Evolutionary conservation across 2,797 vertebrate genomes (phyloP).

Genomic region (Trematomus bernacchii): DNA sequence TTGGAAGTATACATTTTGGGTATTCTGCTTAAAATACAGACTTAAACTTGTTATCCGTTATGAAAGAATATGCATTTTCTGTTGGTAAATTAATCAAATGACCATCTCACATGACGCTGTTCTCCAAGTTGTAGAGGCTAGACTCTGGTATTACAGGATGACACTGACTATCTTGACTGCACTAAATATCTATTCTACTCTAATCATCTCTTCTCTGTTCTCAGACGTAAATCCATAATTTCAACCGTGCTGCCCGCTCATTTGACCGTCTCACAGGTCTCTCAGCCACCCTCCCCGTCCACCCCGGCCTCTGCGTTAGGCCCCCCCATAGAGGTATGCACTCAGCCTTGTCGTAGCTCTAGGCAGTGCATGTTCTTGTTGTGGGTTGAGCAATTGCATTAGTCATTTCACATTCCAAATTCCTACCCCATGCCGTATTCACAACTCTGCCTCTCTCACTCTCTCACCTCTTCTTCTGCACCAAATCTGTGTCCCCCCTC

Average conservation of each 20-base stretch:
- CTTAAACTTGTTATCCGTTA: no score
- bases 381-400: slow-evolving; percentile 88
- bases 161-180: background rate
- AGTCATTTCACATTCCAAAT: slow-evolving; percentile 89
- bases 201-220: background rate
- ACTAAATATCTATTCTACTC: background rate
- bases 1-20: no score
- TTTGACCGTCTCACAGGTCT: slow-evolving; percentile 55
- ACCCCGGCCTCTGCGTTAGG: slow-evolving; percentile 40
- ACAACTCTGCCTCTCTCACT: slow-evolving; percentile 50
- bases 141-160: no score
- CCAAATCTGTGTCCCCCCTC: slow-evolving; percentile 35
- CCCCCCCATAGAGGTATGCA: slow-evolving; percentile 82
- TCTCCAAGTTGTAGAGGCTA: no score
- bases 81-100: no score
- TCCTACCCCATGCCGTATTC: slow-evolving; percentile 81
- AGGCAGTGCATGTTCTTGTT: slow-evolving; percentile 87
- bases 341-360: slow-evolving; percentile 82
- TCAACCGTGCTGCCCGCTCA: slow-evolving; percentile 38
- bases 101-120: no score
- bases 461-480: slow-evolving; percentile 24
- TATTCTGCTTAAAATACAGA: no score
- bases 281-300: slow-evolving; percentile 50
- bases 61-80: no score
- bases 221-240: slow-evolving; percentile 46